phyloP scores from a whole-genome alignment of 1,140 invertebrate genomes.

The Antheraea pernyi region DNA sequence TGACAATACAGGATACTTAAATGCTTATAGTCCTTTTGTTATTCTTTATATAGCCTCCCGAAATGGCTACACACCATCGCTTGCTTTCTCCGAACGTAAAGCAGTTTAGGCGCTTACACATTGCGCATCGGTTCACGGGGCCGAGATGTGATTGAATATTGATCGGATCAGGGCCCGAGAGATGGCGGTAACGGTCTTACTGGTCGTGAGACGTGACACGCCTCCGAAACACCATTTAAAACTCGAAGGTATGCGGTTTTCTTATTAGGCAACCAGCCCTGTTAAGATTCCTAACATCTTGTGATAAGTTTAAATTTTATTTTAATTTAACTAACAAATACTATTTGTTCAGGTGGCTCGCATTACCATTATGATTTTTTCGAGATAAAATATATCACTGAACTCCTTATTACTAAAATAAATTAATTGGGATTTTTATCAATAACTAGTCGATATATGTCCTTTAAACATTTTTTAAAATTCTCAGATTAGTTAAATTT shows the following conservation, averaged over 20 bases:
- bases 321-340: no score
- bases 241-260: not conserved
- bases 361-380: no score
- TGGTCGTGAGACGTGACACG: conserved; percentile 10
- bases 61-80: not conserved
- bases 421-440: no score
- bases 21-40: not conserved
- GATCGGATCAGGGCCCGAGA: conserved; percentile 34
- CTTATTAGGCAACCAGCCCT: not conserved
- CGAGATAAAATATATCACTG: no score
- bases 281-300: not conserved
- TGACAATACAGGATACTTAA: not conserved
- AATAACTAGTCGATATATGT: no score
- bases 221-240: not conserved
- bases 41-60: not conserved
- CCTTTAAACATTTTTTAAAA: no score
- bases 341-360: no score
- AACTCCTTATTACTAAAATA: not conserved
- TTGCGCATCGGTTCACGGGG: conserved; percentile 14
- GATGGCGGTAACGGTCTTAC: conserved; percentile 37
- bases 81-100: conserved; percentile 61
- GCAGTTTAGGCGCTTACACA: conserved; percentile 33
- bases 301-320: no score
- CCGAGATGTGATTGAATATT: conserved; percentile 43
- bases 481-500: no score